Conservation (phyloP, 2,797 vertebrate species). For the Calcarius lapponicus region DNA sequence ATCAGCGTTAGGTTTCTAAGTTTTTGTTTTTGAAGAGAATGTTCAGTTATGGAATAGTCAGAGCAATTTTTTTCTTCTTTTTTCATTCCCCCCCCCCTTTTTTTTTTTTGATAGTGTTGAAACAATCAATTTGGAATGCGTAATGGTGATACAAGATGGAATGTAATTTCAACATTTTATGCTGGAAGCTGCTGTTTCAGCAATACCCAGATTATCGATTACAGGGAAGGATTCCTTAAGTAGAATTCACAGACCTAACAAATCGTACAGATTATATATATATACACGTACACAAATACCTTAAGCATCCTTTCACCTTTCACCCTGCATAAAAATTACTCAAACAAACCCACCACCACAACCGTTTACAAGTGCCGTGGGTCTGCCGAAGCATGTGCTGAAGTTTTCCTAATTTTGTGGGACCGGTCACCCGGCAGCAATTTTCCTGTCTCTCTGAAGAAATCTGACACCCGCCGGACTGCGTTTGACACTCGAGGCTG, state of each 20-base stretch:
- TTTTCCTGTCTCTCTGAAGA: background rate
- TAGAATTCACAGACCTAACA: background rate
- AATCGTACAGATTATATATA: background rate
- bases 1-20: background rate
- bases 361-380: background rate
- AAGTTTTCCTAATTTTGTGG: background rate
- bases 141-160: background rate
- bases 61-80: background rate
- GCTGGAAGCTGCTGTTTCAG: background rate
- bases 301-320: background rate
- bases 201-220: background rate
- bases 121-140: conserved; percentile 12
- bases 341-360: background rate
- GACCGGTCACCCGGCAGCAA: background rate
- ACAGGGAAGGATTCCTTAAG: background rate
- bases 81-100: too few species aligned
- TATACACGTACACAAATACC: fast-evolving
- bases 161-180: background rate
- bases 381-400: background rate
- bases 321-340: background rate
- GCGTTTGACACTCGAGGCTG: background rate
- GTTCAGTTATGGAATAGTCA: background rate
- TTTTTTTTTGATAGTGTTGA: background rate
- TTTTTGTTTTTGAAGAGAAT: background rate
- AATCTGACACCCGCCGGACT: background rate